Percentiles rank a stretch among this genome's conserved stretches.
phyloP scores from a whole-genome alignment of 2,113 vertebrate genomes.

The Myrmophylax atrothorax region DNA sequence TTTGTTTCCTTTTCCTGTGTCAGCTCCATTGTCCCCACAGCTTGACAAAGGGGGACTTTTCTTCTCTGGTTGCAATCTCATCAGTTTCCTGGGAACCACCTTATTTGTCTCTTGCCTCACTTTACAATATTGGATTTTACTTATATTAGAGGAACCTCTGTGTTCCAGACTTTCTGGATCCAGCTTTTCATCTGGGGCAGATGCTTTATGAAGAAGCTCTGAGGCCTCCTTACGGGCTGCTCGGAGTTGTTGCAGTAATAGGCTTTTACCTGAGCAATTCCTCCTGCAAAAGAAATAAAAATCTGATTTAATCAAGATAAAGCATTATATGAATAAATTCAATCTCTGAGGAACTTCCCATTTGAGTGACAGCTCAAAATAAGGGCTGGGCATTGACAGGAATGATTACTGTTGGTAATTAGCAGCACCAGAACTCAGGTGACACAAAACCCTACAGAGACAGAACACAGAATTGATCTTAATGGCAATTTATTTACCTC shows the following conservation, averaged over 20 bases:
- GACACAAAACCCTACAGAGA: neutral
- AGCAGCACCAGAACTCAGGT: neutral
- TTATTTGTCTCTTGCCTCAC: neutral
- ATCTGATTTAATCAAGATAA: neutral
- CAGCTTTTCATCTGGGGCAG: neutral
- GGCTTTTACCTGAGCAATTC: conserved; percentile 45
- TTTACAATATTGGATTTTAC: neutral
- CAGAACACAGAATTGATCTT: neutral
- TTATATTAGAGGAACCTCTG: neutral
- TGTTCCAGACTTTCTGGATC: neutral
- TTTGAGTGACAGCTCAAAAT: neutral
- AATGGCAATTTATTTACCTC: neutral
- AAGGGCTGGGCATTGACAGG: neutral
- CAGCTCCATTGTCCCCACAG: neutral
- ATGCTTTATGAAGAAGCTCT: neutral
- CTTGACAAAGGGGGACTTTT: neutral
- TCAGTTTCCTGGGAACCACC: neutral
- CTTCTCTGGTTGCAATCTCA: neutral
- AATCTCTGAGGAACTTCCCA: neutral
- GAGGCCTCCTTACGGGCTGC: neutral
- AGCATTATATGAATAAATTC: neutral
- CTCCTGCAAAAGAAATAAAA: conserved; percentile 33
- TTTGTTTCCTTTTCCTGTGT: neutral
- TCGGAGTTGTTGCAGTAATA: conserved; percentile 18
- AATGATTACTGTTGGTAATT: neutral